phyloP scores from a whole-genome alignment of 2,888 invertebrate species.

The Melinaea marsaeus region DNA sequence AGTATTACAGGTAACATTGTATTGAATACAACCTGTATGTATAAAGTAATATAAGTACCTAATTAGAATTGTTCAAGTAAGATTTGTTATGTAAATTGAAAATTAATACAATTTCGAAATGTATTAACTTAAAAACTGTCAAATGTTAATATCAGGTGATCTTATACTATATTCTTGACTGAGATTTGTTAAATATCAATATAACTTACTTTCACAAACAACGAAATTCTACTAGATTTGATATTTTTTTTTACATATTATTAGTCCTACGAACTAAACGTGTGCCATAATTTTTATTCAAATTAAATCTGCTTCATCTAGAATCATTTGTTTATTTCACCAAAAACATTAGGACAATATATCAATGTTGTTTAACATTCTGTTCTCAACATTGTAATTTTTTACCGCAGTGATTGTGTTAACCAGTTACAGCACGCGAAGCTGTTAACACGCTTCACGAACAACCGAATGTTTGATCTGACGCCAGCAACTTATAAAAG shows the following conservation, averaged over 20 bases:
- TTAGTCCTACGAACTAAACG: too few relatives aligned
- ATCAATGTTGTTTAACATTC: background rate
- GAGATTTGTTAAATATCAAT: too few relatives aligned
- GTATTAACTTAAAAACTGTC: too few relatives aligned
- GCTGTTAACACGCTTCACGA: background rate
- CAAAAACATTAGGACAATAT: background rate
- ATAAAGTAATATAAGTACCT: too few relatives aligned
- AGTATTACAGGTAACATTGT: constrained; percentile 57
- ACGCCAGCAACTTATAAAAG: background rate
- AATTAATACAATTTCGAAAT: too few relatives aligned
- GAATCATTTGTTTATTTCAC: background rate
- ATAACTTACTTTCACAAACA: too few relatives aligned
- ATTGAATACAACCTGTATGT: background rate
- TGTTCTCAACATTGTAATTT: background rate
- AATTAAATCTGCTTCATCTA: background rate
- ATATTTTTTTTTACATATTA: too few relatives aligned
- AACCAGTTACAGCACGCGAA: constrained; percentile 1
- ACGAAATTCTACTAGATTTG: too few relatives aligned
- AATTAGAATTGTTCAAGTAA: background rate
- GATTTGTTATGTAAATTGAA: too few relatives aligned
- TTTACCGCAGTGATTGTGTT: background rate
- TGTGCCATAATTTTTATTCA: too few relatives aligned
- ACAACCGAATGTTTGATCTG: background rate
- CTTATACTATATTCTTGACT: too few relatives aligned
- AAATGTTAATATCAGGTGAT: too few relatives aligned